Base-by-base conservation (phyloP, 2,888 invertebrate species). In the Apamea crenata region DNA sequence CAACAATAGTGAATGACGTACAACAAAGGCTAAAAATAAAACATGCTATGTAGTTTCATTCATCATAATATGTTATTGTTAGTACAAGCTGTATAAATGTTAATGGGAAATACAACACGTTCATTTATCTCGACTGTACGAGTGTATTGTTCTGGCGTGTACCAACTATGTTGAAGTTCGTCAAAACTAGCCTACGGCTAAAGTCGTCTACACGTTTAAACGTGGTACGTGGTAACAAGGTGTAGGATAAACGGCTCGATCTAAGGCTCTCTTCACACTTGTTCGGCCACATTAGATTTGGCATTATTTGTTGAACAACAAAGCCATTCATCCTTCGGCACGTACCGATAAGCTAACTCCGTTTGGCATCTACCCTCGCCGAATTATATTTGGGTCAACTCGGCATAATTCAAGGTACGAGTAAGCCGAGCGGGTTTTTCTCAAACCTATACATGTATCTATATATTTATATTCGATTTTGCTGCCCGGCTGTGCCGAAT, bases 11-110 rank as follows among this genome's bases (percentile, higher is more conserved):
- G 18, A 56, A n/a, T 74, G 59, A 76, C 36, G 29, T 29, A 47
- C 7, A 44, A 44, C 40, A n/a, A 59, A 65, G 8, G 47, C n/a
- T 67, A 36, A 59, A 47, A 56, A 29, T 78, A 78, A 50, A 50
- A 25, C 50, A n/a, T 21, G 10, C 5, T 21, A 4, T 1, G 18
- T 29, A 29, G 32, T 29, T 66, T 36, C 53, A 77, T 77, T 77
- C 44, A 66, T 21, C 10, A 32, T 76, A 61, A 44, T 76, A 61
- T 29, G n/a, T 36, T 36, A 78, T 59, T 29, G 29, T 25, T 29
- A 61, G 12, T 21, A 53, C 21, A 56, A 25, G 25, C 21, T 18
- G 18, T 18, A 53, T 50, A 21, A 18, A 44, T 32, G 2, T 6
- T 25, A 65, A 21, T 21, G 8, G 36, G 63, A 69, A 53, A 63